Base-by-base conservation (phyloP, 2,113 vertebrate species). In the Myocastor coypus region DNA sequence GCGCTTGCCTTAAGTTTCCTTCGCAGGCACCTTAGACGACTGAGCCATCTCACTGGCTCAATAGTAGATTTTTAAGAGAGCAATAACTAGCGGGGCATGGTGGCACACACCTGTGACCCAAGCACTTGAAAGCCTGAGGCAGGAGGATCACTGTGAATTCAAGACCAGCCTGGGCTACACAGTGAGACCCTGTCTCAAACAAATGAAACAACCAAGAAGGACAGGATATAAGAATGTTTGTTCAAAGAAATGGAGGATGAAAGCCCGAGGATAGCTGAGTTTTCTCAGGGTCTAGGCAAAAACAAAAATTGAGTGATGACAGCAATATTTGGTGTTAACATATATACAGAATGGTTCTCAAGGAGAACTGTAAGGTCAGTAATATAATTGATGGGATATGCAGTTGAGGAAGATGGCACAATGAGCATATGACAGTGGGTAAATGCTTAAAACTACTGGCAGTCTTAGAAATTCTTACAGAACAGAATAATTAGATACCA, bases 251-350 rank as follows among this genome's bases (percentile, higher is more conserved):
- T 1, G 5, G 9, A 92, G 57, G 16, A 71, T 40, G 50, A 78
- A 68, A 85, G 46, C 52, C 34, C 55, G 61, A 78, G 9, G 68
- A 81, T 4, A 75, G 28, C 8, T 19, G 3, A 59, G 37, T 57
- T 55, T 12, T 78, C 84, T 77, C 69, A 69, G 42, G 42, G 24
- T 77, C 11, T 20, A 61, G 37, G 13, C 22, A 89, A 91, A 94
- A 78, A n/a, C n/a, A 91, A 92, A 85, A 87, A 63, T 5, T 32
- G 34, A 73, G 57, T 30, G 57, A 61, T 40, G 26, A 75, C 73
- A 66, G 73, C 37, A 32, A 81, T 46, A 71, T 78, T 28, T 80
- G 61, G 64, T 63, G 50, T 75, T 71, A 90, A 84, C n/a, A 64
- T 3, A 84, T 30, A 64, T 3, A n/a, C 1, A 34, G 20, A 69